Evolutionary conservation across 2,888 invertebrate genomes (phyloP).

Genomic region (Agrochola macilenta): DNA sequence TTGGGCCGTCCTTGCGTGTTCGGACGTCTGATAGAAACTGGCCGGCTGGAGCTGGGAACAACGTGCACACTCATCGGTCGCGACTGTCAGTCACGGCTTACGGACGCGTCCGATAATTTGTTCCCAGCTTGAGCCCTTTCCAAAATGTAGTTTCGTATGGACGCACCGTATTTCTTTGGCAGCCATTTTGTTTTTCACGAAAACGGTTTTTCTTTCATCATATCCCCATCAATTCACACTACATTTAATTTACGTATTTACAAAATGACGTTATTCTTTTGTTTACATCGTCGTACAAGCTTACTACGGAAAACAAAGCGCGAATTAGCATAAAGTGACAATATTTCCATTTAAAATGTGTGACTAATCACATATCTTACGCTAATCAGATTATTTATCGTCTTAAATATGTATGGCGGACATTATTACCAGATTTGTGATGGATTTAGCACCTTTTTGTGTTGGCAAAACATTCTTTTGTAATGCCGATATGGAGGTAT

Average conservation of each 20-base stretch:
- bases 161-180: background rate
- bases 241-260: background rate
- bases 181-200: slow-evolving; percentile 11
- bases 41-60: too few species aligned
- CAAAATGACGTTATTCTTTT: background rate
- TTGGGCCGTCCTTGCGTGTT: too few species aligned
- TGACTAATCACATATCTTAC: slow-evolving; percentile 30
- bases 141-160: background rate
- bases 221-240: background rate
- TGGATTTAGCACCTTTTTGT: slow-evolving; percentile 15
- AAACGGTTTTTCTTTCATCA: background rate
- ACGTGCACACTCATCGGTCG: too few species aligned
- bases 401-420: background rate
- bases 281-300: background rate
- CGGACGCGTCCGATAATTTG: too few species aligned
- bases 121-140: too few species aligned
- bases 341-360: slow-evolving; percentile 34
- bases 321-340: slow-evolving; percentile 32
- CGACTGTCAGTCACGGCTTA: too few species aligned
- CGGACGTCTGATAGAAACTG: too few species aligned
- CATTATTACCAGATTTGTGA: background rate
- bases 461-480: slow-evolving; percentile 20
- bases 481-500: background rate
- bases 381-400: slow-evolving; percentile 34
- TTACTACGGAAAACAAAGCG: slow-evolving; percentile 10